phyloP scores from a whole-genome alignment of 1,140 invertebrate species.

The Acromyrmex echinatior region DNA sequence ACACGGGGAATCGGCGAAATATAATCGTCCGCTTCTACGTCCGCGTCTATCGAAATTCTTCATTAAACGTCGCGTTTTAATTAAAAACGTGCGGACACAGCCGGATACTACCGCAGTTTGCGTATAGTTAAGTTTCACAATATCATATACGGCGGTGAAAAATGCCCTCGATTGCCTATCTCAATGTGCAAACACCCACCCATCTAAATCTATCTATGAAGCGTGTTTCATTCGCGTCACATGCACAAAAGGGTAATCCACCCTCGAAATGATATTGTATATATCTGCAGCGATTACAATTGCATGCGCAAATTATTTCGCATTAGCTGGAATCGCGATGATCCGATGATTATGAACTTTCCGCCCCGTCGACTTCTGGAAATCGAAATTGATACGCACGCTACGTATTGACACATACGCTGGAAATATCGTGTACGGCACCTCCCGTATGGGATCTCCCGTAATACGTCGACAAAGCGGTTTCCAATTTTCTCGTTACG shows the following conservation, averaged over 20 bases:
- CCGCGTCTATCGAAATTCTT: slow-evolving; percentile 49
- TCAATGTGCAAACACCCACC: background rate
- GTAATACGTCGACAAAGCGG: slow-evolving; percentile 46
- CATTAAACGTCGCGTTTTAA: slow-evolving; percentile 61
- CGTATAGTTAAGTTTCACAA: slow-evolving; percentile 26
- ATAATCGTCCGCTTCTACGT: slow-evolving; percentile 49
- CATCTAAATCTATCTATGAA: background rate
- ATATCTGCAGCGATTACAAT: background rate
- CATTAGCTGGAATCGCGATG: slow-evolving; percentile 1
- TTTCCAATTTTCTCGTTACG: slow-evolving; percentile 54
- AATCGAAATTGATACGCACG: background rate
- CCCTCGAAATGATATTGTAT: background rate
- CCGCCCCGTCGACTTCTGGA: background rate
- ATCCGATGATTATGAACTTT: slow-evolving; percentile 24
- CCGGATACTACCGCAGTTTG: background rate
- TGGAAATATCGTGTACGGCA: background rate
- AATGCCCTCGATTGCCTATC: slow-evolving; percentile 32
- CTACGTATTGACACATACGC: slow-evolving; percentile 21
- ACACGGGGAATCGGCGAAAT: slow-evolving; percentile 57
- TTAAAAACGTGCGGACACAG: slow-evolving; percentile 53
- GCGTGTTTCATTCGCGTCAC: background rate
- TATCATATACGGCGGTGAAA: slow-evolving; percentile 29
- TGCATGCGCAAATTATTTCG: slow-evolving; percentile 8
- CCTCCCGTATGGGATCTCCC: background rate
- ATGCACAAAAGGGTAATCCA: slow-evolving; percentile 5